phyloP scores from a whole-genome alignment of 2,888 invertebrate genomes.

The Leptopilina myrica region DNA sequence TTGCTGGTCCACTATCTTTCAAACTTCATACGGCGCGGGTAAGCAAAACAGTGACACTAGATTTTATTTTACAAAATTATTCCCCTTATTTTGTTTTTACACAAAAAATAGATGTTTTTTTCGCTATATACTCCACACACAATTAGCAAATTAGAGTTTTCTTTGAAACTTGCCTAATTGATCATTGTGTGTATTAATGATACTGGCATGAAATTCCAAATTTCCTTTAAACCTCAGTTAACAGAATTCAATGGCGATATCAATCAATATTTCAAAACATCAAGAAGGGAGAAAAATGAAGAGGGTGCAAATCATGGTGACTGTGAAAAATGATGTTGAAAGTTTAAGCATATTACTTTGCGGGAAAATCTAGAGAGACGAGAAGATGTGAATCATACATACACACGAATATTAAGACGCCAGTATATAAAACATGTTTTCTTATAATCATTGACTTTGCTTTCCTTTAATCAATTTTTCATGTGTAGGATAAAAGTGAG shows the following conservation, averaged over 20 bases:
- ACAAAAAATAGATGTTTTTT: no score
- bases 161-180: conserved; percentile 7
- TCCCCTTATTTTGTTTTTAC: no score
- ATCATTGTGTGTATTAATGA: conserved; percentile 4
- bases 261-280: conserved; percentile 21
- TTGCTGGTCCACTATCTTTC: conserved; percentile 90
- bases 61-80: no score
- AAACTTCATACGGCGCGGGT: conserved; percentile 94
- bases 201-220: not conserved
- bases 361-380: not conserved
- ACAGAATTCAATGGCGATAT: not conserved
- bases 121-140: no score
- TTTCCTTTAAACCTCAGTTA: not conserved
- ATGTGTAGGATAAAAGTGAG: no score
- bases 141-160: not conserved
- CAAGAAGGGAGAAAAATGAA: conserved; percentile 10
- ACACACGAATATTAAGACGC: conserved; percentile 3
- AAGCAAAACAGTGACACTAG: conserved; percentile 73
- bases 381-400: conserved; percentile 9
- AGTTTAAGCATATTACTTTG: conserved; percentile 9
- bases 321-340: conserved; percentile 31
- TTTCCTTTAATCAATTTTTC: not conserved
- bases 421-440: conserved; percentile 1
- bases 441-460: conserved; percentile 3
- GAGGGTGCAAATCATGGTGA: conserved; percentile 25